These are phyloP conservation scores for Panagrolaimus sp. DNA, from an alignment of 1,140 invertebrate species.

Conservation along the genomic window DNA sequence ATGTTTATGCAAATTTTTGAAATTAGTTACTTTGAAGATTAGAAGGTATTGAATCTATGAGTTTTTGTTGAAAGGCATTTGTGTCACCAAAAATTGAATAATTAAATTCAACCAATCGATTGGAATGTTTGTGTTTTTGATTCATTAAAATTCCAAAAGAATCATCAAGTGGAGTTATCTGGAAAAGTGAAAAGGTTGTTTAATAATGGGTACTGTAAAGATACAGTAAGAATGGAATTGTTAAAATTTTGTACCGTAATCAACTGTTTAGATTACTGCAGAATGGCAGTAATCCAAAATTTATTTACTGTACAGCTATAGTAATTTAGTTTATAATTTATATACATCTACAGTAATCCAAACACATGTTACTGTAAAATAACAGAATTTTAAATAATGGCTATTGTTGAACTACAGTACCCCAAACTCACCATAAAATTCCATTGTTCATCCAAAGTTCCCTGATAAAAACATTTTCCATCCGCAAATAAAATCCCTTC, in stretches of 20 bases:
- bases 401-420: background rate
- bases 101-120: slow-evolving; percentile 46
- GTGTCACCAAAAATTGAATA: slow-evolving; percentile 45
- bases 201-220: too few species aligned
- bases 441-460: slow-evolving; percentile 39
- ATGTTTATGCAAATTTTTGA: background rate
- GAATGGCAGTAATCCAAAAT: too few species aligned
- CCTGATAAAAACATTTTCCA: slow-evolving; percentile 44
- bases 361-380: too few species aligned
- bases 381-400: background rate
- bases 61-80: slow-evolving; percentile 4
- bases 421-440: slow-evolving; percentile 37
- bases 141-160: slow-evolving; percentile 31
- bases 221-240: too few species aligned
- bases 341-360: too few species aligned
- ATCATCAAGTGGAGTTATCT: slow-evolving; percentile 42
- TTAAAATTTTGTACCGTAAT: too few species aligned
- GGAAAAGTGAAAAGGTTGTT: background rate
- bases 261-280: too few species aligned
- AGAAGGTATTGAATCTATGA: slow-evolving; percentile 32
- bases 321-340: too few species aligned
- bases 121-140: slow-evolving; percentile 4
- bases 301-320: too few species aligned
- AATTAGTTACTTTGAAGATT: slow-evolving; percentile 24
- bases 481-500: slow-evolving; percentile 53